Percentiles rank a stretch among this genome's conserved stretches.
Conservation (phyloP, 2,888 invertebrate species). For the Laspeyria flexula region DNA sequence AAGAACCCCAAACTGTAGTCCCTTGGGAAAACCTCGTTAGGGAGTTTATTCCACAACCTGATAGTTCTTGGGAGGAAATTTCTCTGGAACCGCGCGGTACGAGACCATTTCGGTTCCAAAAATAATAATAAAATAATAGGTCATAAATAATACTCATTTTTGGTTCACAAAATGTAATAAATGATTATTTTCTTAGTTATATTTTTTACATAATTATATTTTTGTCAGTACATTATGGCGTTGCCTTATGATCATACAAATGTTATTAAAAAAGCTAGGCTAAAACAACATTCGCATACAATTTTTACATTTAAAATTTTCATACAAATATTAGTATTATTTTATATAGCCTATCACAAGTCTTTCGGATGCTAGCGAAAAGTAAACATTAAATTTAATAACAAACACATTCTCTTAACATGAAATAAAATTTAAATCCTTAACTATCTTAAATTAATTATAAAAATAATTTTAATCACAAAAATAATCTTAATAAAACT, state of each 20-base stretch:
- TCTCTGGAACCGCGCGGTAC: no score
- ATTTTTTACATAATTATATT: slow-evolving; percentile 35
- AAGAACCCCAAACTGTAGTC: no score
- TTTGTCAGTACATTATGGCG: slow-evolving; percentile 48
- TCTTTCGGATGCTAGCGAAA: slow-evolving; percentile 32
- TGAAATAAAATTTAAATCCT: slow-evolving; percentile 14
- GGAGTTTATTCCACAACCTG: no score
- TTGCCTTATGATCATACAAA: slow-evolving; percentile 47
- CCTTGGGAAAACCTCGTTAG: no score
- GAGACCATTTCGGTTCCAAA: no score
- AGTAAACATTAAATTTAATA: slow-evolving; percentile 11
- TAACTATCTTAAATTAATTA: slow-evolving; percentile 20
- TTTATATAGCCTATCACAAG: slow-evolving; percentile 33
- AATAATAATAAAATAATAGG: no score
- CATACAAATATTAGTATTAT: slow-evolving; percentile 12
- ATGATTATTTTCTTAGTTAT: slow-evolving; percentile 13
- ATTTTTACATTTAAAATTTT: slow-evolving; percentile 26
- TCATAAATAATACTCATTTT: not conserved
- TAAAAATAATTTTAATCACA: slow-evolving; percentile 34
- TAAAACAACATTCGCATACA: slow-evolving; percentile 33
- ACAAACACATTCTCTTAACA: slow-evolving; percentile 10
- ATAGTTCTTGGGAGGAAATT: no score
- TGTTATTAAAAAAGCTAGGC: slow-evolving; percentile 53
- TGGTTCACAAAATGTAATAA: slow-evolving; percentile 15
- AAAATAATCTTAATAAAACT: slow-evolving; percentile 30